Evolutionary conservation across 2,113 vertebrate species (phyloP), one percentile per base, ranked within the genome.

Genomic region (Etia nguti): DNA sequence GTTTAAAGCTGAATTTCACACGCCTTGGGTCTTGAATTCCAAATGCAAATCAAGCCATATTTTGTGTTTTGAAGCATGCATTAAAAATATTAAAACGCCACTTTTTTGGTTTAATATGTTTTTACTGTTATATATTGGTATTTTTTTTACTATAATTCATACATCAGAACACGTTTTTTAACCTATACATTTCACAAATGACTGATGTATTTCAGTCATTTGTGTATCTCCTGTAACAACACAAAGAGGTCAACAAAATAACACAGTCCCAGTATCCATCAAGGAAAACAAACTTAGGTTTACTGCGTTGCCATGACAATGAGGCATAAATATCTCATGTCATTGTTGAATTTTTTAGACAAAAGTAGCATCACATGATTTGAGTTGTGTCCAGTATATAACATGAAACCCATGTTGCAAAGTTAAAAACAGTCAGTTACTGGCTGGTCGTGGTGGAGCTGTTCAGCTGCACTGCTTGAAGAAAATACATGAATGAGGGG

Each of bases 391-490:
- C 79, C 20, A 24, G 91, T 81, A 82, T n/a, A 68, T 36, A 34
- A 85, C 88, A 89, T 91, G 85, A 91, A 92, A 88, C 34, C 52
- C 79, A 48, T 79, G 46, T 87, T 89, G 68, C 31, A 65, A n/a
- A 20, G 10, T 65, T 36, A n/a, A 65, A 90, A 86, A 82, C 52
- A 83, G 81, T 88, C 68, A 79, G 70, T 84, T 90, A 92, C 24
- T 12, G 29, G 26, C 54, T 60, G 54, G 81, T 80, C 84, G 43
- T 56, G 24, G 10, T 13, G 4, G 18, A 50, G 77, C 43, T 46
- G 57, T 80, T 90, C 43, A n/a, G 79, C 60, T 36, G 41, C n/a
- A 34, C 38, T 9, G 73, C 62, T 77, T 31, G 4, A 29, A 26
- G 38, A 52, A 70, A 43, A 10, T 59, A 48, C 70, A 79, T 81